phyloP scores from a whole-genome alignment of 2,888 invertebrate genomes.

The Drosophila eohydei region DNA sequence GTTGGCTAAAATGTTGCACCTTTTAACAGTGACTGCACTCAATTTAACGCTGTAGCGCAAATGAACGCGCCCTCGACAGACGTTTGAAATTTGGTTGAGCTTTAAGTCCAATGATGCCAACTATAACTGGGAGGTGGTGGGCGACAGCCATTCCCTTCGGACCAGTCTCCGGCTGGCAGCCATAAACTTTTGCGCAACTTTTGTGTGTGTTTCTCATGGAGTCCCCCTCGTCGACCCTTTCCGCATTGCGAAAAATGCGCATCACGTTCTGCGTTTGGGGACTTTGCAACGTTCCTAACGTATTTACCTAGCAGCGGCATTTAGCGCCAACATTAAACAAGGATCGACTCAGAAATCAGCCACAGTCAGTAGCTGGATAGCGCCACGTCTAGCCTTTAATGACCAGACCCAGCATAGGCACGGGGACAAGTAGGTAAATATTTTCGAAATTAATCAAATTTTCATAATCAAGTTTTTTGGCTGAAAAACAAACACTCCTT shows the following conservation, averaged over 20 bases:
- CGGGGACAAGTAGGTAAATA: conserved; percentile 8
- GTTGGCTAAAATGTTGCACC: conserved; percentile 40
- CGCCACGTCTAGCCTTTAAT: conserved; percentile 45
- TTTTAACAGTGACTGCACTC: conserved; percentile 55
- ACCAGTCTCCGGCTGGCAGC: conserved; percentile 22
- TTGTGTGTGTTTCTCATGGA: conserved; percentile 49
- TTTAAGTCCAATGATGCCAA: conserved; percentile 47
- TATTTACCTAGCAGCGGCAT: conserved; percentile 75
- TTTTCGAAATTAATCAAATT: conserved; percentile 38
- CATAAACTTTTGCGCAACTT: conserved; percentile 73
- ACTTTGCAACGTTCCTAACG: conserved; percentile 49
- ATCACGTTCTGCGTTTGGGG: conserved; percentile 76
- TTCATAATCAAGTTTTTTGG: conserved; percentile 34
- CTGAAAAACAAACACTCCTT: conserved; percentile 12
- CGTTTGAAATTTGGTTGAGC: conserved; percentile 55
- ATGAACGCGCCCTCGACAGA: conserved; percentile 56
- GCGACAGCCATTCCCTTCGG: neutral
- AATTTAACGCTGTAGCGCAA: conserved; percentile 65
- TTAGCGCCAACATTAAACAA: conserved; percentile 62
- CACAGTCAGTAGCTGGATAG: neutral
- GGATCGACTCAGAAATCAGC: conserved; percentile 27
- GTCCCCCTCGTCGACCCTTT: neutral
- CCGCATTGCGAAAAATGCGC: conserved; percentile 78
- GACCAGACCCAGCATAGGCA: conserved; percentile 18
- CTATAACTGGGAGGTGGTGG: conserved; percentile 12